A percentile compares a stretch with the other conserved stretches of the same genome.
These are phyloP conservation scores for Nixonia krombeini DNA, from an alignment of 1,140 invertebrate genomes.

Conservation along the genomic window DNA sequence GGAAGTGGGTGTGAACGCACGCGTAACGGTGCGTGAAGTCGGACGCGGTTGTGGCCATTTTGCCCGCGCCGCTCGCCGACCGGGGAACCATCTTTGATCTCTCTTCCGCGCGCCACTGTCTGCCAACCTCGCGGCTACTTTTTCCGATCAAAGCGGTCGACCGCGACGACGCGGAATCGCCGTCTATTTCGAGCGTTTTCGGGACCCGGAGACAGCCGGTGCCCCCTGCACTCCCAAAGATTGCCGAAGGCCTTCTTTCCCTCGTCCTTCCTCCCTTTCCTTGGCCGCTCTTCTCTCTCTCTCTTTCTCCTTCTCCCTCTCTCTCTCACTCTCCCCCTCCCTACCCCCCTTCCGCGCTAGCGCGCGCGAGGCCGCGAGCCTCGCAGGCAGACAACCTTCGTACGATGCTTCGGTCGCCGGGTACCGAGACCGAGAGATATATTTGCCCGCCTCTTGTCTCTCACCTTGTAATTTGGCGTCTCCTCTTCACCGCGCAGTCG, in stretches of 20 bases:
- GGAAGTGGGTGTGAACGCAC: slow-evolving; percentile 72
- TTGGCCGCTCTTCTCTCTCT: slow-evolving; percentile 7
- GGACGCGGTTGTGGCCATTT: slow-evolving; percentile 66
- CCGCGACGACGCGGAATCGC: too few relatives aligned
- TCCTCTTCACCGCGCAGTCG: slow-evolving; percentile 33
- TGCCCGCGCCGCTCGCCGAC: slow-evolving; percentile 50
- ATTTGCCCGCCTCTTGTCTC: slow-evolving; percentile 52
- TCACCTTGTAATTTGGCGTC: slow-evolving; percentile 47
- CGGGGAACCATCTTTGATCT: slow-evolving; percentile 64
- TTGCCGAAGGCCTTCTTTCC: background rate
- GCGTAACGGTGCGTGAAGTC: slow-evolving; percentile 69
- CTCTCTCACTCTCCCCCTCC: slow-evolving; percentile 21
- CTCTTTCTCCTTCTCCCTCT: slow-evolving; percentile 19
- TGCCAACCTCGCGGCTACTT: too few relatives aligned
- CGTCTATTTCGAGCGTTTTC: too few relatives aligned
- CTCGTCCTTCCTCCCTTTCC: slow-evolving; percentile 13
- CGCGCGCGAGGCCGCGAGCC: slow-evolving; percentile 60
- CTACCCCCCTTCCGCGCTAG: slow-evolving; percentile 39
- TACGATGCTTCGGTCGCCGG: slow-evolving; percentile 50
- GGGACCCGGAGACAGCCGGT: too few relatives aligned
- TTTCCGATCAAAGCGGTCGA: too few relatives aligned
- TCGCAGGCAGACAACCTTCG: slow-evolving; percentile 66
- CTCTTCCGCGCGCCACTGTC: too few relatives aligned
- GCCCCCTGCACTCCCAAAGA: too few relatives aligned
- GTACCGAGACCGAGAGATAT: slow-evolving; percentile 31